These are phyloP conservation scores for Scolopax rusticola DNA, from an alignment of 2,797 vertebrate species.

Conservation along the genomic window DNA sequence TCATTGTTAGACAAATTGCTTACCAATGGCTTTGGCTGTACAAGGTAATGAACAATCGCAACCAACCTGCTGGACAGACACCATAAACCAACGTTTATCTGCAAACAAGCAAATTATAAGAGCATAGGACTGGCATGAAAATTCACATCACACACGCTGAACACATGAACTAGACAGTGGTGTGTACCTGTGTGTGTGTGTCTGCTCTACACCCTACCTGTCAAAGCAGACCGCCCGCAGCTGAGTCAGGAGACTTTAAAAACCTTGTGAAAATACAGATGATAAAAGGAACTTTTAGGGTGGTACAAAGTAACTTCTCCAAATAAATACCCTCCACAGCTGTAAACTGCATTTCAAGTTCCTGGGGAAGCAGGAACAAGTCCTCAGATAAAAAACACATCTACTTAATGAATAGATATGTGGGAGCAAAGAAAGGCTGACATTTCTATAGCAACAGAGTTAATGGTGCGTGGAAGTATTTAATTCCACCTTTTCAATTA, in stretches of 20 bases:
- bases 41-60: not conserved
- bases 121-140: not conserved
- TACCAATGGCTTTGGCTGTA: not conserved
- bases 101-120: not conserved
- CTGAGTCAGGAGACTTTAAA: conserved; percentile 13
- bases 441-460: conserved; percentile 44
- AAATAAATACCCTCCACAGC: conserved; percentile 40
- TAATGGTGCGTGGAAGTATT: conserved; percentile 18
- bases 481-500: conserved; percentile 34
- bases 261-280: not conserved
- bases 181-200: not conserved
- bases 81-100: not conserved
- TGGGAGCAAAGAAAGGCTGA: conserved; percentile 33
- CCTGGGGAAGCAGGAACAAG: conserved; percentile 30
- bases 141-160: not conserved
- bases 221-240: not conserved
- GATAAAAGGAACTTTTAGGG: conserved; percentile 32
- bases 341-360: not conserved
- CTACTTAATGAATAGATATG: conserved; percentile 14
- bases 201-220: not conserved
- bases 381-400: not conserved
- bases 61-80: not conserved
- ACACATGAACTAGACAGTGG: not conserved
- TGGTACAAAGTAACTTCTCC: not conserved
- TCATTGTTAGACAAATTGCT: not conserved